Evolutionary conservation across 2,797 vertebrate genomes (phyloP).

Genomic region (Arctocebus calabarensis): DNA sequence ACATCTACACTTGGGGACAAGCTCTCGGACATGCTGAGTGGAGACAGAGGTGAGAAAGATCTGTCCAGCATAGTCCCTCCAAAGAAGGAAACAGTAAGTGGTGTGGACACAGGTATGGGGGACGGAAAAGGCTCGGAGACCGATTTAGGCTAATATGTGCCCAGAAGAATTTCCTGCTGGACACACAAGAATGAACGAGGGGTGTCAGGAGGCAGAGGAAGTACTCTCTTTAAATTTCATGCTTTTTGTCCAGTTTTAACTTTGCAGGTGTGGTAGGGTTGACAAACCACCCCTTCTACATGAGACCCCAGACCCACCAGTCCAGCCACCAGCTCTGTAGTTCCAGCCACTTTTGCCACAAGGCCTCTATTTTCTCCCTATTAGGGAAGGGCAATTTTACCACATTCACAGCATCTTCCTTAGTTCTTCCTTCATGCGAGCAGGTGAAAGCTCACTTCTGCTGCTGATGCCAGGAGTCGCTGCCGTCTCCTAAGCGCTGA

Average conservation of each 20-base stretch:
- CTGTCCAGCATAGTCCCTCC: background rate
- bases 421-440: background rate
- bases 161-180: background rate
- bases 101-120: background rate
- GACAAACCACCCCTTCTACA: background rate
- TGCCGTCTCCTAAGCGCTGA: background rate
- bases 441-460: background rate
- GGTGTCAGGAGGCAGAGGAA: background rate
- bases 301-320: background rate
- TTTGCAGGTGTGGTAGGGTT: background rate
- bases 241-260: constrained; percentile 38
- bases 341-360: background rate
- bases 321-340: background rate
- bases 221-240: background rate
- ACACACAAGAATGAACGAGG: background rate
- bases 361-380: background rate
- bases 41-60: background rate
- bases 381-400: background rate
- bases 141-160: background rate
- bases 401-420: background rate
- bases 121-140: background rate
- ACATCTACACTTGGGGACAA: background rate
- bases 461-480: background rate
- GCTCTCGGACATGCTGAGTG: background rate
- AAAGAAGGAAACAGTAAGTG: background rate